A percentile compares a stretch with the other conserved stretches of the same genome.
Conservation (phyloP, 2,888 invertebrate genomes). For the Xanthia togata region DNA sequence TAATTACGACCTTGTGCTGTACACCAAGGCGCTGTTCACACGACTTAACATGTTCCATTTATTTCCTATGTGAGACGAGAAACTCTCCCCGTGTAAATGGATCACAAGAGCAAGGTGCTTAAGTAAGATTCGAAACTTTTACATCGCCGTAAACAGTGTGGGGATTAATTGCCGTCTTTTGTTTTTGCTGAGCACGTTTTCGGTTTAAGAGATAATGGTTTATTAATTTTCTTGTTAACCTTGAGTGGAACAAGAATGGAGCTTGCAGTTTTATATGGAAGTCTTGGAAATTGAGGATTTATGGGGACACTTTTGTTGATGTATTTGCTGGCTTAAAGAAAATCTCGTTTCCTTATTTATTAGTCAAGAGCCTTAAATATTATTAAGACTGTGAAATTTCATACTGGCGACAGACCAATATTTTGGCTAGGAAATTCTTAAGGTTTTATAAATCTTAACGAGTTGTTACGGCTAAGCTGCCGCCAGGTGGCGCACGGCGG, state of each 20-base stretch:
- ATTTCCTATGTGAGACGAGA: neutral
- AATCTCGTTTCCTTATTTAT: neutral
- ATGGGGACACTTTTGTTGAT: neutral
- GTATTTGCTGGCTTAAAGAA: neutral
- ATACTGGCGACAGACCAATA: neutral
- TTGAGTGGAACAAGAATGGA: conserved; percentile 20
- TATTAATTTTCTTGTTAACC: conserved; percentile 53
- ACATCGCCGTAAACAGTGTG: conserved; percentile 60
- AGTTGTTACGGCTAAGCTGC: no score
- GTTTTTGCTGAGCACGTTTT: conserved; percentile 54
- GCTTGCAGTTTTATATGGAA: conserved; percentile 27
- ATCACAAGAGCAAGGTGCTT: conserved; percentile 48
- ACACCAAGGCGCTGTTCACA: neutral
- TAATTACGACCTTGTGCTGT: neutral
- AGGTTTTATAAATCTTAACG: no score
- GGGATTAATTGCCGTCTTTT: conserved; percentile 64
- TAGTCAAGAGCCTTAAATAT: neutral
- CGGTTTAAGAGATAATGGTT: conserved; percentile 54
- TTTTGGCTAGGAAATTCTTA: no score
- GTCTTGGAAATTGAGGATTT: conserved; percentile 20
- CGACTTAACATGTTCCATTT: neutral
- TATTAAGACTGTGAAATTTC: neutral
- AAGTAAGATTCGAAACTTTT: conserved; percentile 64
- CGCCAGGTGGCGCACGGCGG: no score
- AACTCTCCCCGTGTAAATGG: conserved; percentile 10